Evolutionary conservation across 53 echinoderm and acorn worm genomes (phyloP).

Genomic region (Henricia sp.): DNA sequence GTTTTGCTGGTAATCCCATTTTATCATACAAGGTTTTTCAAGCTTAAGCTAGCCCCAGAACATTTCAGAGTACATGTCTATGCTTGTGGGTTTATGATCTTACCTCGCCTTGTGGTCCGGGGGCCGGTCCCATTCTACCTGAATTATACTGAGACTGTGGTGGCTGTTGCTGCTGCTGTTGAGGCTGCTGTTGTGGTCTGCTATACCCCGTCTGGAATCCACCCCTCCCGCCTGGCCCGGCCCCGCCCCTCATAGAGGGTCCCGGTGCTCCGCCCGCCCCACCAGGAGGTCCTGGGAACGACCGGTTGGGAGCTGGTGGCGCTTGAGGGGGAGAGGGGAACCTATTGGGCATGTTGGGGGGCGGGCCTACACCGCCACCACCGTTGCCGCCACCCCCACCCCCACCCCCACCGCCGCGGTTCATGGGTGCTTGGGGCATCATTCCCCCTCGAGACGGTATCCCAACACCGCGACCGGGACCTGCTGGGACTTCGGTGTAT

Average conservation of each 20-base stretch:
- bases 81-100: not conserved
- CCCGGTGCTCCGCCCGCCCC: conserved; percentile 11
- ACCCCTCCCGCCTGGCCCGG: conserved; percentile 1
- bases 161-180: conserved; percentile 30
- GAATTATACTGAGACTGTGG: conserved; percentile 31
- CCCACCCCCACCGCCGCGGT: conserved; percentile 34
- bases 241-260: conserved; percentile 2
- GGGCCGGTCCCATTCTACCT: conserved; percentile 21
- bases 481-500: conserved; percentile 66
- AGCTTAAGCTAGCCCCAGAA: not conserved
- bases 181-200: too few relatives aligned
- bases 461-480: conserved; percentile 19
- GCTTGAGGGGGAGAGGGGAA: conserved; percentile 43
- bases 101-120: conserved; percentile 33
- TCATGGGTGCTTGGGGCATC: conserved; percentile 12
- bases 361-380: conserved; percentile 24
- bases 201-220: conserved; percentile 45
- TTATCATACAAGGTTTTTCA: too few relatives aligned
- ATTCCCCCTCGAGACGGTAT: conserved; percentile 23
- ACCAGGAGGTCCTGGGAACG: conserved; percentile 33
- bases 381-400: conserved; percentile 23
- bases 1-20: too few relatives aligned
- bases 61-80: not conserved
- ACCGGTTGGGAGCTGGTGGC: conserved; percentile 17
- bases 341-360: conserved; percentile 34